Evolutionary conservation across 2,888 invertebrate genomes (phyloP).

Genomic region (Teleogryllus oceanicus): DNA sequence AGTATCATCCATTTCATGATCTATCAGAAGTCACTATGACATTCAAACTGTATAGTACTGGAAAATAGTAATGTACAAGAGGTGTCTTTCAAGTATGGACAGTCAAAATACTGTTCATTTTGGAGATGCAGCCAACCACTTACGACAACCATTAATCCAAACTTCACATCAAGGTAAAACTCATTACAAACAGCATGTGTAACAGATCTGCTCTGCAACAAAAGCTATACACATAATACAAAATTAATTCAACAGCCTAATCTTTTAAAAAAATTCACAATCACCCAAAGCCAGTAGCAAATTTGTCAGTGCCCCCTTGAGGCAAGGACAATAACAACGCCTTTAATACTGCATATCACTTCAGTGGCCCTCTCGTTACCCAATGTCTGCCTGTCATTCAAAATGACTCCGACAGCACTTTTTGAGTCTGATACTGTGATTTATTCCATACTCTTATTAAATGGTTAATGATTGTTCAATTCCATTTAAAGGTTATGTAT

Average conservation of each 20-base stretch:
- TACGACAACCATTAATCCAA: neutral
- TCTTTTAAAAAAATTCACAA: slow-evolving; percentile 12
- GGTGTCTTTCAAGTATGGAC: slow-evolving; percentile 11
- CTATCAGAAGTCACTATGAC: slow-evolving; percentile 18
- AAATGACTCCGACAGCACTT: neutral
- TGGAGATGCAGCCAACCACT: neutral
- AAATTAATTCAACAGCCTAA: slow-evolving; percentile 12
- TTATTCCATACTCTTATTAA: neutral
- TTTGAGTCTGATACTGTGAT: slow-evolving; percentile 2
- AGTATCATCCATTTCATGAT: slow-evolving; percentile 11
- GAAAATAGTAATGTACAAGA: slow-evolving; percentile 18
- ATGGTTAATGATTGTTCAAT: slow-evolving; percentile 2
- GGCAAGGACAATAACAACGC: neutral
- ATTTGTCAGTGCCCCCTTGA: neutral
- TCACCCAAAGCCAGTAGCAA: slow-evolving; percentile 11
- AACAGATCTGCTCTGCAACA: slow-evolving; percentile 7
- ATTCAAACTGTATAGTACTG: slow-evolving; percentile 12
- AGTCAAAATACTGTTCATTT: neutral
- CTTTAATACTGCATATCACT: slow-evolving; percentile 6
- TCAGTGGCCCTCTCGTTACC: neutral
- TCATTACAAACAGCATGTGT: slow-evolving; percentile 10
- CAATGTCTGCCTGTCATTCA: neutral
- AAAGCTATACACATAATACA: slow-evolving; percentile 18
- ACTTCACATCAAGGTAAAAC: slow-evolving; percentile 18
- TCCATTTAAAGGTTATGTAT: neutral